These are phyloP conservation scores for Metaphire vulgaris DNA, from an alignment of 1,140 invertebrate genomes.

Conservation along the genomic window DNA sequence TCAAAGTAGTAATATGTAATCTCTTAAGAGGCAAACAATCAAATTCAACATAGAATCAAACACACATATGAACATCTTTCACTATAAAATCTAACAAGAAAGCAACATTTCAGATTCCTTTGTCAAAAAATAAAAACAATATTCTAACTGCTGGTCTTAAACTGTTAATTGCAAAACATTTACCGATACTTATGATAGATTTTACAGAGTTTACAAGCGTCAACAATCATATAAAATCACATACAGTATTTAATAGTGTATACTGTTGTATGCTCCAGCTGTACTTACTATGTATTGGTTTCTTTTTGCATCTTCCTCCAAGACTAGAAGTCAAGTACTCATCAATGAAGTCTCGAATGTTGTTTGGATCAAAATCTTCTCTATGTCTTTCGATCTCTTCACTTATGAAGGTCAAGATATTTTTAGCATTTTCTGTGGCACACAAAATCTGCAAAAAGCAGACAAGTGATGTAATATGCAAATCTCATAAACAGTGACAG, in stretches of 20 bases:
- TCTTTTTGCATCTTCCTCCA: not conserved
- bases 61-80: no score
- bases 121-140: no score
- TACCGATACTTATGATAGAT: not conserved
- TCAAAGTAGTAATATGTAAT: no score
- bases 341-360: constrained; percentile 42
- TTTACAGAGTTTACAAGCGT: no score
- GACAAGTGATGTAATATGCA: no score
- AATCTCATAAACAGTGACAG: no score
- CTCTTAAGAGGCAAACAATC: no score
- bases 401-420: not conserved
- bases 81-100: no score
- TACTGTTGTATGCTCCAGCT: not conserved
- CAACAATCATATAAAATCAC: no score
- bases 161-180: not conserved
- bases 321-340: not conserved
- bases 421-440: constrained; percentile 23
- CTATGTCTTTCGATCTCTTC: constrained; percentile 3
- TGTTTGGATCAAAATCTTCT: constrained; percentile 58
- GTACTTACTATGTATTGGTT: not conserved
- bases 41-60: no score
- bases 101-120: no score
- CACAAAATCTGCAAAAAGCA: constrained; percentile 23
- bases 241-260: not conserved
- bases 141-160: not conserved